A percentile compares a stretch with the other conserved stretches of the same genome.
Conservation (phyloP, 2,113 vertebrate genomes). For the Nannobrachium achirus region DNA sequence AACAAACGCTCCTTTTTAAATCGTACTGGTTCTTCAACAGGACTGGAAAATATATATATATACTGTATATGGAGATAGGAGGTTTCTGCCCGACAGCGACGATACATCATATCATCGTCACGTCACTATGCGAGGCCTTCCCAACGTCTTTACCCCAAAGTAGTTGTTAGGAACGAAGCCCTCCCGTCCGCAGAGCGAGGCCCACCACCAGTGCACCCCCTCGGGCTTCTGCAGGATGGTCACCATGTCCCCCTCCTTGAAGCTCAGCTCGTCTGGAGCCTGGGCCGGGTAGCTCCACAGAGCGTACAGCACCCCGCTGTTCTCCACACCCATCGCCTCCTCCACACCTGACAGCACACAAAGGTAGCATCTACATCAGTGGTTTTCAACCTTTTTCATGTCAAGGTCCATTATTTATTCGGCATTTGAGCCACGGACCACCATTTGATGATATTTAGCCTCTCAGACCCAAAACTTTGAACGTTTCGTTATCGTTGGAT, state of each 20-base stretch:
- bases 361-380: too few species aligned
- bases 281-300: conserved; percentile 89
- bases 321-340: conserved; percentile 86
- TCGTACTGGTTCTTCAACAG: too few species aligned
- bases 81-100: too few species aligned
- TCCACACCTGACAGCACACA: conserved; percentile 78
- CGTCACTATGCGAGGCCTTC: not conserved
- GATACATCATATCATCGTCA: not conserved
- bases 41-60: too few species aligned
- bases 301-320: conserved; percentile 86
- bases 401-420: too few species aligned
- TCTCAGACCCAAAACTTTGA: too few species aligned
- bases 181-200: conserved; percentile 86
- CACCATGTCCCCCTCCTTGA: conserved; percentile 88
- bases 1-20: too few species aligned
- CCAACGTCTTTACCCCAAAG: conserved; percentile 83
- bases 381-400: too few species aligned
- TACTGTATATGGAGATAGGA: too few species aligned
- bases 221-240: conserved; percentile 87
- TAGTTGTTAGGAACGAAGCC: conserved; percentile 91
- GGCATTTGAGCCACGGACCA: too few species aligned
- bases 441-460: too few species aligned
- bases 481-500: too few species aligned
- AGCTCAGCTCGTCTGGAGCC: conserved; percentile 86
- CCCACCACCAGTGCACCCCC: conserved; percentile 89